Conservation (phyloP, 2,797 vertebrate species). For the Tangara arthus region DNA sequence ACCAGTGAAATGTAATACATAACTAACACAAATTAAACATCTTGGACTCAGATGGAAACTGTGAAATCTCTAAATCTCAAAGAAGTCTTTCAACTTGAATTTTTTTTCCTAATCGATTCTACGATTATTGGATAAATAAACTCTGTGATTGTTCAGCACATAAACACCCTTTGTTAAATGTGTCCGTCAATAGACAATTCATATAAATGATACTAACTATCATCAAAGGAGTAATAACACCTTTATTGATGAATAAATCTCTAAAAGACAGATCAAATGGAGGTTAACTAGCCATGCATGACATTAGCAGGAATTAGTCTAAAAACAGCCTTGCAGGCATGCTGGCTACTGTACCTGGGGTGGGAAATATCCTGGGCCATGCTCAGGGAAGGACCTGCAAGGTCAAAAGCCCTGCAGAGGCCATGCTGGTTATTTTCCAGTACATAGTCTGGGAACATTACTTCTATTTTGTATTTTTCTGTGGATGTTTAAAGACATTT, state of each 20-base stretch:
- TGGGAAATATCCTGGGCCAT: not conserved
- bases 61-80: conserved; percentile 51
- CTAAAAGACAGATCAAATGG: conserved; percentile 77
- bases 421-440: not conserved
- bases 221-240: conserved; percentile 74
- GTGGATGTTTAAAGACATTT: not conserved
- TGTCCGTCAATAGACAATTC: conserved; percentile 74
- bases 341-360: not conserved
- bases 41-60: conserved; percentile 52
- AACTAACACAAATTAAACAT: conserved; percentile 53
- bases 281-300: conserved; percentile 78
- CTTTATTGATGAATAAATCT: conserved; percentile 82
- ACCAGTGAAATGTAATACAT: conserved; percentile 35
- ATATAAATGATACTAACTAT: conserved; percentile 77
- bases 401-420: conserved; percentile 28
- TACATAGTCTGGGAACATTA: not conserved
- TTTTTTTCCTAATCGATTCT: conserved; percentile 63
- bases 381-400: conserved; percentile 31
- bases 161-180: conserved; percentile 64
- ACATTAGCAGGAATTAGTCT: conserved; percentile 72
- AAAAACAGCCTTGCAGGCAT: conserved; percentile 48
- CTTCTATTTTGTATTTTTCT: not conserved
- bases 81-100: conserved; percentile 56
- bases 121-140: conserved; percentile 70
- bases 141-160: conserved; percentile 73